Evolutionary conservation across 2,888 invertebrate species (phyloP), one percentile per base, ranked within the genome.

Genomic region (Polymixis flavicincta): DNA sequence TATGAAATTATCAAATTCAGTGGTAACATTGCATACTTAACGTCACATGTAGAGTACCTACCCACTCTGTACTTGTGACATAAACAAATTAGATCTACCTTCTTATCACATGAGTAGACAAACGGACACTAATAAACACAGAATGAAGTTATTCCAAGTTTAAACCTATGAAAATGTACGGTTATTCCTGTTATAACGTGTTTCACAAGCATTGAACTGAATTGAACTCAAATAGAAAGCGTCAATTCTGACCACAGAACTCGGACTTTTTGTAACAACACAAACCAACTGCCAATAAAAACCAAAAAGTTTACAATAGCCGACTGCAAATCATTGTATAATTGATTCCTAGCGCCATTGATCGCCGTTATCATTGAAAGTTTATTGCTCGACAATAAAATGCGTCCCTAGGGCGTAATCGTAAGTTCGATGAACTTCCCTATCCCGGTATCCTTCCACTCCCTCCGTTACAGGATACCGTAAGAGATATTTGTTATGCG

Each of bases 401-500:
- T 60, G 74, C 57, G 54, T 78, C 84, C 83, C 83, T 71, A 28
- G 64, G 78, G 76, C 75, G 57, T 72, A 74, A 82, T 83, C 57
- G 57, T 65, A 71, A 74, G 88, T 85, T 89, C 86, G 28, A 69
- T 82, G 86, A 89, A 84, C 89, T 85, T 61, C 60, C 71, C 80
- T 85, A 85, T 88, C 84, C 86, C 25, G 13, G 32, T 88, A 85
- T 84, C 84, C 79, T 84, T 81, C 76, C 80, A 75, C 82, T 80
- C 80, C 85, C 85, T 78, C 83, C 82, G 80, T 82, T 83, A 85
- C 84, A 76, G 73, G 77, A 82, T 80, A 80, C 81, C 74, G 70
- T 85, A 76, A 76, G 71, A 81, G 72, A 83, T 86, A 88, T 89
- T 89, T 85, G 85, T 85, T 79, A 85, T 87, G 82, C 76, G 81